Percentiles rank a stretch among this genome's conserved stretches.
Evolutionary conservation across 2,888 invertebrate species (phyloP).

Genomic region (Aplocera efformata): DNA sequence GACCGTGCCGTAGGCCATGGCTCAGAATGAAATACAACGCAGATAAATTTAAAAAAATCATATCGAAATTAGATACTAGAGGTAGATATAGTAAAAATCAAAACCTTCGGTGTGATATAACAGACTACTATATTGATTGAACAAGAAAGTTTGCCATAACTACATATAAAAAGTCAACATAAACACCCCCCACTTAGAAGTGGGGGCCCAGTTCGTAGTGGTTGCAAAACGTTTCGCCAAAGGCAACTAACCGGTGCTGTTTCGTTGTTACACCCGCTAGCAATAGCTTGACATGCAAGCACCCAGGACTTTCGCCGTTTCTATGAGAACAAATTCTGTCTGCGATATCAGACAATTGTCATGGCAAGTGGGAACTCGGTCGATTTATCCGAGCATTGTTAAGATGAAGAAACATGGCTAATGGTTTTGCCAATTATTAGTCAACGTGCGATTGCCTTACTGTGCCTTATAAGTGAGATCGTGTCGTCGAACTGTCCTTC

Average conservation of each 20-base stretch:
- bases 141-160: slow-evolving; percentile 10
- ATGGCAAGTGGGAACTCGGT: slow-evolving; percentile 48
- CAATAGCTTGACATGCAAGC: slow-evolving; percentile 38
- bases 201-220: slow-evolving; percentile 26
- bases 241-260: slow-evolving; percentile 60
- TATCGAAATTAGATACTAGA: no score
- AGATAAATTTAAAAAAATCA: no score
- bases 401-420: slow-evolving; percentile 42
- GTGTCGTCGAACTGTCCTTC: background rate
- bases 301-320: slow-evolving; percentile 53
- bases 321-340: slow-evolving; percentile 38
- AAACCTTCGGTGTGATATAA: no score
- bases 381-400: slow-evolving; percentile 45
- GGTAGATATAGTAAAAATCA: no score
- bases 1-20: no score
- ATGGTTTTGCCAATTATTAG: slow-evolving; percentile 39
- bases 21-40: no score
- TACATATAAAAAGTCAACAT: no score
- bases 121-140: slow-evolving; percentile 5
- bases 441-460: slow-evolving; percentile 29
- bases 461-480: slow-evolving; percentile 3
- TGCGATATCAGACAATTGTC: slow-evolving; percentile 25
- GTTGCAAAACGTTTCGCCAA: slow-evolving; percentile 68
- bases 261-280: slow-evolving; percentile 33
- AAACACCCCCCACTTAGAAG: no score